Percentiles rank a stretch among this genome's conserved stretches.
phyloP scores from a whole-genome alignment of 1,140 invertebrate genomes.

The Dendrolimus kikuchii region DNA sequence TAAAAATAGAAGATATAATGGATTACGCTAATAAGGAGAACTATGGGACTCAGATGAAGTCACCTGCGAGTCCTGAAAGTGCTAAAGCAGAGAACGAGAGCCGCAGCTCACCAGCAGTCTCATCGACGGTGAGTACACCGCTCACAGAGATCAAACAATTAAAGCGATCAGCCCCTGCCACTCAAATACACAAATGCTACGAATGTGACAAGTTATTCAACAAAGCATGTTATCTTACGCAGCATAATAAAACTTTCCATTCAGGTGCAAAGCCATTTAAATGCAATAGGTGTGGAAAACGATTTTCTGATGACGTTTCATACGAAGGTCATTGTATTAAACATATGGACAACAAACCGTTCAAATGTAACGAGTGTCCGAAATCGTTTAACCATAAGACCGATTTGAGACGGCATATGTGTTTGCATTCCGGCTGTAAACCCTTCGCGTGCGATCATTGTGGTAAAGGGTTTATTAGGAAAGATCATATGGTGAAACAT shows the following conservation, averaged over 20 bases:
- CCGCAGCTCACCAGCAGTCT: conserved; percentile 48
- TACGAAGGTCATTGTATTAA: conserved; percentile 82
- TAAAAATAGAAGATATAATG: conserved; percentile 65
- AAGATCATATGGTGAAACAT: conserved; percentile 97
- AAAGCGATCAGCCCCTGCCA: conserved; percentile 44
- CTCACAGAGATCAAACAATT: conserved; percentile 61
- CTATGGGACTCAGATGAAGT: conserved; percentile 65
- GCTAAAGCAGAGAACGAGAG: conserved; percentile 60
- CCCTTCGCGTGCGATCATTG: conserved; percentile 87
- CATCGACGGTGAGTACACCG: conserved; percentile 61
- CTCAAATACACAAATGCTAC: conserved; percentile 79
- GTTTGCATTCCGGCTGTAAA: conserved; percentile 87
- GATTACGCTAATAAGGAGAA: conserved; percentile 70
- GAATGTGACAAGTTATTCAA: conserved; percentile 90
- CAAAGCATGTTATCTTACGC: conserved; percentile 89
- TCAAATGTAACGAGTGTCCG: conserved; percentile 89
- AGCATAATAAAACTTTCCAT: conserved; percentile 93
- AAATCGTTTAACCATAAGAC: conserved; percentile 91
- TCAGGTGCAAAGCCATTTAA: conserved; percentile 89
- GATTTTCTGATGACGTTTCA: conserved; percentile 79
- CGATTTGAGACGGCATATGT: conserved; percentile 90
- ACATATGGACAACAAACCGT: conserved; percentile 89
- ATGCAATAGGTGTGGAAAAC: conserved; percentile 87
- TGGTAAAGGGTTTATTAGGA: conserved; percentile 92
- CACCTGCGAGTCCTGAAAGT: conserved; percentile 62